phyloP scores from a whole-genome alignment of 2,797 vertebrate genomes.

The Platalea minor region DNA sequence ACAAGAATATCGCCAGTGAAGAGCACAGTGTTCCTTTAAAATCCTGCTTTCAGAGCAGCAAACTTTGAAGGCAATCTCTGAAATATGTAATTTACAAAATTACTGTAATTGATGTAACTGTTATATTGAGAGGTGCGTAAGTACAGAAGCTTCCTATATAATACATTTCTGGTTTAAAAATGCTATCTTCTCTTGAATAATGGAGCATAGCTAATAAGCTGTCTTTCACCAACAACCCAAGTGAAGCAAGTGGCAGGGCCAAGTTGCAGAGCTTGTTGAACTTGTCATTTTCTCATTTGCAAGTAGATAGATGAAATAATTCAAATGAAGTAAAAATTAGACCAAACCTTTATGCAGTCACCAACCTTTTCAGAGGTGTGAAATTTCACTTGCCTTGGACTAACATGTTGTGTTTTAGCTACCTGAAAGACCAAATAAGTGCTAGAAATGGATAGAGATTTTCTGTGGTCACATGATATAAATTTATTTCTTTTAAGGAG shows the following conservation, averaged over 20 bases:
- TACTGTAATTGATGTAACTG: conserved; percentile 52
- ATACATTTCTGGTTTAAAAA: neutral
- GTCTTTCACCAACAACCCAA: neutral
- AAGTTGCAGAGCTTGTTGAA: neutral
- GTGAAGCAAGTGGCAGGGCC: neutral
- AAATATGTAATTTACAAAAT: conserved; percentile 61
- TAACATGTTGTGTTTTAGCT: neutral
- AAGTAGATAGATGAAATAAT: neutral
- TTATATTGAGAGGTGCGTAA: neutral
- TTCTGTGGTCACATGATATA: neutral
- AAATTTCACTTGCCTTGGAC: neutral
- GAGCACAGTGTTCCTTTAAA: conserved; percentile 23
- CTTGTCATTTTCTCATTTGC: neutral
- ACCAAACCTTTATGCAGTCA: neutral
- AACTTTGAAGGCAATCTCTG: neutral
- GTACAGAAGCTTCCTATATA: conserved; percentile 9
- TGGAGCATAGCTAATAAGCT: neutral
- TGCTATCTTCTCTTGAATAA: neutral
- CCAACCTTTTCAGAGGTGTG: neutral
- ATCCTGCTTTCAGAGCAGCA: neutral
- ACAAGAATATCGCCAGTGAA: conserved; percentile 3
- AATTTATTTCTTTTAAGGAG: neutral
- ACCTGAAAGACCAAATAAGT: neutral
- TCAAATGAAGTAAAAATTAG: neutral
- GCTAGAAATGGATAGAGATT: neutral